Conservation (phyloP, 2,113 vertebrate species). For the Ginglymostoma cirratum region DNA sequence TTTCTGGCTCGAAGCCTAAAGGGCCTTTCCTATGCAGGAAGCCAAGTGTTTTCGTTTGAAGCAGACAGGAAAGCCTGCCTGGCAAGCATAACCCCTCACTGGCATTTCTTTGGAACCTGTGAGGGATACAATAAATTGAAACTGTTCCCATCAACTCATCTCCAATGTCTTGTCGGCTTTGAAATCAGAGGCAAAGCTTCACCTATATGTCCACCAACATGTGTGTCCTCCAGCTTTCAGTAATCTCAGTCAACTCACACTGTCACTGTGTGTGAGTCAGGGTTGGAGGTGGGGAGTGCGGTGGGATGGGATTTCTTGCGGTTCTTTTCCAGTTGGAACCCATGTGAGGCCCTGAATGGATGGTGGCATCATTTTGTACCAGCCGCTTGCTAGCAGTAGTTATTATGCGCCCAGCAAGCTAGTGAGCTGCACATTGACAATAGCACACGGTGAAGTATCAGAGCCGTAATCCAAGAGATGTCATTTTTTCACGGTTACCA, state of each 20-base stretch:
- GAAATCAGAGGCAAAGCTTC: constrained; percentile 50
- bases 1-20: constrained; percentile 59
- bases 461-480: background rate
- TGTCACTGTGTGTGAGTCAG: background rate
- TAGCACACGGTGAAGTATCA: background rate
- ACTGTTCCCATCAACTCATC: constrained; percentile 50
- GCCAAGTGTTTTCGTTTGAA: constrained; percentile 72
- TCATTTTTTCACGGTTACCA: background rate
- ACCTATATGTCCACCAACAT: too few relatives aligned
- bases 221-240: background rate
- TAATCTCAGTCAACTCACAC: background rate
- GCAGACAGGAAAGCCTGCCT: constrained; percentile 70
- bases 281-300: background rate
- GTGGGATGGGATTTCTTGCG: background rate
- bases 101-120: constrained; percentile 63
- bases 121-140: constrained; percentile 73
- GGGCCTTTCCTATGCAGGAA: constrained; percentile 71
- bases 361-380: background rate
- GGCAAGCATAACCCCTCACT: constrained; percentile 63
- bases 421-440: background rate
- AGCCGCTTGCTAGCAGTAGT: background rate
- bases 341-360: background rate
- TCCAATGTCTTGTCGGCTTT: constrained; percentile 46
- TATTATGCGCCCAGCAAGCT: background rate
- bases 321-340: background rate